A percentile compares a stretch with the other conserved stretches of the same genome.
phyloP scores from a whole-genome alignment of 2,888 invertebrate species.

The Petrolisthes manimaculis region DNA sequence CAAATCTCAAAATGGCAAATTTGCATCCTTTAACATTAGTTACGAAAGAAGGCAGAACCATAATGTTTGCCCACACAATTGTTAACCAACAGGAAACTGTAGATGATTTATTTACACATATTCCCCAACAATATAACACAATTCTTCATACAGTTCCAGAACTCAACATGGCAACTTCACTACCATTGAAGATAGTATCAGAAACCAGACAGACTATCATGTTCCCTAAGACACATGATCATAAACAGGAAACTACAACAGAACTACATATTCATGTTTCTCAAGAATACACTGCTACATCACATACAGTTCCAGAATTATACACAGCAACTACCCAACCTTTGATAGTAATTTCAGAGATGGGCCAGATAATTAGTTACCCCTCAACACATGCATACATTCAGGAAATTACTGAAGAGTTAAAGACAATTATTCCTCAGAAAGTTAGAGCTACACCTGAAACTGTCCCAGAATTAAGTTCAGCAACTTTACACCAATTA shows the following conservation, averaged over 20 bases:
- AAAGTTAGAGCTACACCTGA: background rate
- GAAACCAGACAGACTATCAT: background rate
- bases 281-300: constrained; percentile 10
- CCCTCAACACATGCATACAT: background rate
- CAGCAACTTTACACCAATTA: background rate
- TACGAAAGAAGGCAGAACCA: too few species aligned
- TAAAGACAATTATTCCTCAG: background rate
- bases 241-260: background rate
- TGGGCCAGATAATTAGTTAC: constrained; percentile 7
- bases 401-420: background rate
- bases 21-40: too few species aligned
- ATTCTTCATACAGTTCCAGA: constrained; percentile 4
- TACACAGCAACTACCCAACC: constrained; percentile 25
- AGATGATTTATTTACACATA: background rate
- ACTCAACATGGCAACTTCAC: background rate
- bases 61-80: too few species aligned
- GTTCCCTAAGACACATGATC: background rate
- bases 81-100: too few species aligned
- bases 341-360: constrained; percentile 19
- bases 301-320: constrained; percentile 22
- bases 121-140: background rate
- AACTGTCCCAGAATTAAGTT: background rate
- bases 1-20: too few species aligned
- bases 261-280: background rate
- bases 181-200: background rate